Base-by-base conservation (phyloP, 2,113 vertebrate genomes). In the Ictalurus punctatus region DNA sequence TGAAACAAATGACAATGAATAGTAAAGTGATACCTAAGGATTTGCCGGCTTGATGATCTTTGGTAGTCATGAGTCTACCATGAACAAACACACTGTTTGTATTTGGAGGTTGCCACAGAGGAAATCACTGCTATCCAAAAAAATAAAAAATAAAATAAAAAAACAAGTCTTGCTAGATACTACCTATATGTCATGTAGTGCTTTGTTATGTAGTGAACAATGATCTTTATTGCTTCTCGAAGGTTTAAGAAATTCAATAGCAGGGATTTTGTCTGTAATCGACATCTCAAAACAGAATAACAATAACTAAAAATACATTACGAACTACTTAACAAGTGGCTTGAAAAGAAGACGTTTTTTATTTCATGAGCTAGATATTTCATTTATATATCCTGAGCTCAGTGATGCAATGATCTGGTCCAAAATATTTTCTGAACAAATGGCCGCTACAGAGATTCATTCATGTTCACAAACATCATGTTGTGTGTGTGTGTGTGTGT, bases 21-120 rank as follows among this genome's bases (percentile, higher is more conserved):
- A 59, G 80, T 82, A 82, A 82, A 19, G 30, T 82, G 80, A 82
- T 82, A 82, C 30, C 19, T 34, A n/a, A 23, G 78, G 78, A 80
- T 80, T 80, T 80, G 48, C 78, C 27, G 8, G 80, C 19, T 82
- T 59, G 54, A 23, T 56, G 30, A 58, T 56, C 78, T 54, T n/a
- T 81, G 5, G 27, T 30, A 56, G 78, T 79, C 48, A 16, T 19
- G 52, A 23, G 25, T 25, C 13, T 52, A n/a, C 74, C 44, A 52
- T 79, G 76, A 79, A 79, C 40, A 52, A 79, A 79, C 52, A 44
- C n/a, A 52, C 76, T 79, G 76, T 52, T 79, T 79, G 76, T 79
- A 79, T 52, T 79, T 44, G 25, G 76, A 79, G 25, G 21, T 14
- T 79, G 44, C 23, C 37, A 74, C 19, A 10, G 74, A 34, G n/a